phyloP scores from a whole-genome alignment of 2,888 invertebrate genomes.

The Horisme vitalbata region DNA sequence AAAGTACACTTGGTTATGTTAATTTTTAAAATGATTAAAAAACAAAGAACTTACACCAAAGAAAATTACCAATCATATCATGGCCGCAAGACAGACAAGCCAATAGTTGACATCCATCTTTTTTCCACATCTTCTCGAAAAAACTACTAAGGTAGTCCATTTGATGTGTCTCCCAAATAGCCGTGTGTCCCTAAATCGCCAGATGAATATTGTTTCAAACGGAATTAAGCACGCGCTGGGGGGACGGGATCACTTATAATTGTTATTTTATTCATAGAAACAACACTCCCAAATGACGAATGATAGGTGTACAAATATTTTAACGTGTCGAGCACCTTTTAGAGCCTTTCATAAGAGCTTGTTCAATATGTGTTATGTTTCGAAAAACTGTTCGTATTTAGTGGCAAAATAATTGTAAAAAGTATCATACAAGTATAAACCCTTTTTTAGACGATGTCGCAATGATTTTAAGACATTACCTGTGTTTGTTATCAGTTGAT shows the following conservation, averaged over 20 bases:
- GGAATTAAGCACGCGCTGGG: constrained; percentile 77
- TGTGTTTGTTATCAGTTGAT: too few species aligned
- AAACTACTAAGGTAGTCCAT: neutral
- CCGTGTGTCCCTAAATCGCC: constrained; percentile 62
- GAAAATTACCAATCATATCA: too few species aligned
- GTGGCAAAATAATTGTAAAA: too few species aligned
- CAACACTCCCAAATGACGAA: constrained; percentile 68
- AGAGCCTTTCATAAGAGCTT: constrained; percentile 48
- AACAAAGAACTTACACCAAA: too few species aligned
- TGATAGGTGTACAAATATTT: constrained; percentile 79
- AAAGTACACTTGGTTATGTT: too few species aligned
- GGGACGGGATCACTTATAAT: constrained; percentile 80
- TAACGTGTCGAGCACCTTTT: constrained; percentile 73
- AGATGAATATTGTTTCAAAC: constrained; percentile 82
- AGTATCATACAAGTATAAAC: too few species aligned
- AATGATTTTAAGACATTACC: too few species aligned
- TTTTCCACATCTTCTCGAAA: too few species aligned
- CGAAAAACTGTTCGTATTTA: neutral
- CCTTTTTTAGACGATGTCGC: too few species aligned
- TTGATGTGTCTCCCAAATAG: neutral
- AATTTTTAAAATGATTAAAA: too few species aligned
- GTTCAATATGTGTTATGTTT: constrained; percentile 15
- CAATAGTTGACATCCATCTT: too few species aligned
- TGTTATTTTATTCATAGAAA: constrained; percentile 84
- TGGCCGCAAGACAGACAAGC: too few species aligned